Conservation (phyloP, 2,797 vertebrate genomes). For the Aldrovandia affinis region DNA sequence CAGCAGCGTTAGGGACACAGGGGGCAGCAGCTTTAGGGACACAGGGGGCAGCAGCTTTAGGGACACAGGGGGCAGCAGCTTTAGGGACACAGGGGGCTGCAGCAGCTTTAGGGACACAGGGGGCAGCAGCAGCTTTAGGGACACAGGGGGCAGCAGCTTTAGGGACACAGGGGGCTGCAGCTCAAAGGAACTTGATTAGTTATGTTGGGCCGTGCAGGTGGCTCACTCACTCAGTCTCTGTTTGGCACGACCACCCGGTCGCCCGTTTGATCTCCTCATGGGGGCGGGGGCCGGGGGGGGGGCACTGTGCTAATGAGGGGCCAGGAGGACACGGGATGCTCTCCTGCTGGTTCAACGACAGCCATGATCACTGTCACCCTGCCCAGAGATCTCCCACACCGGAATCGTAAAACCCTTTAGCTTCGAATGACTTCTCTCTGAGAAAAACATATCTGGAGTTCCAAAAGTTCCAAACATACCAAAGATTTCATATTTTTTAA, state of each 20-base stretch:
- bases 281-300: not conserved
- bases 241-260: slow-evolving; percentile 27
- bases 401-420: no score
- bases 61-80: no score
- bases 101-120: slow-evolving; percentile 21
- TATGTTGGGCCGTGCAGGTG: slow-evolving; percentile 30
- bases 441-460: no score
- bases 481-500: slow-evolving; percentile 25
- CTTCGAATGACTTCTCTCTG: no score
- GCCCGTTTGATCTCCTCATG: slow-evolving; percentile 13
- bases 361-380: not conserved
- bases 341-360: not conserved
- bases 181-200: slow-evolving; percentile 33
- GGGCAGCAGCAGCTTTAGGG: no score
- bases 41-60: no score
- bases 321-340: not conserved
- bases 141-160: no score
- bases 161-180: no score
- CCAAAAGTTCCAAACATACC: not conserved
- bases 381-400: no score
- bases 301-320: slow-evolving; percentile 15
- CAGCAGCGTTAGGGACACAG: no score
- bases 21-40: no score
- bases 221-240: slow-evolving; percentile 25
- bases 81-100: no score